These are phyloP conservation scores for Sylvia borin DNA, from an alignment of 2,797 vertebrate genomes.

Conservation along the genomic window DNA sequence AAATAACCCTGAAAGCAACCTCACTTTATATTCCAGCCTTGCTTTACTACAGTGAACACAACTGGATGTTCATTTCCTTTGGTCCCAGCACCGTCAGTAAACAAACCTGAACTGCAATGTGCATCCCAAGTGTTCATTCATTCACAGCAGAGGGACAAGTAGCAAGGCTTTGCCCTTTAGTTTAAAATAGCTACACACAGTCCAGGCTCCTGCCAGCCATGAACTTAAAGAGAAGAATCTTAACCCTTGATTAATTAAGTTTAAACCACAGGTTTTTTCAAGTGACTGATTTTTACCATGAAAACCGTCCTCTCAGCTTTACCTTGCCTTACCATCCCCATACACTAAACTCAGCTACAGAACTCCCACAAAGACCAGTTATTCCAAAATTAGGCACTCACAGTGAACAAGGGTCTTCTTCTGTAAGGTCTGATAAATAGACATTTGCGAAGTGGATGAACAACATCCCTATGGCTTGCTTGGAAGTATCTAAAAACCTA, in stretches of 20 bases:
- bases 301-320: not conserved
- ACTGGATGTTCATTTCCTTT: not conserved
- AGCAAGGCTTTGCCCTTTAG: not conserved
- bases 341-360: not conserved
- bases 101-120: not conserved
- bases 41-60: not conserved
- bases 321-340: not conserved
- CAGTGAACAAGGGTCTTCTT: slow-evolving; percentile 97
- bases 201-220: not conserved
- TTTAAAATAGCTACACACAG: not conserved
- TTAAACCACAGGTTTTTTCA: not conserved
- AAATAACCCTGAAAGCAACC: not conserved
- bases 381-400: slow-evolving; percentile 76
- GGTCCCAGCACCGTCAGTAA: not conserved
- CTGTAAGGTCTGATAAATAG: slow-evolving; percentile 94
- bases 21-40: not conserved
- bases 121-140: not conserved
- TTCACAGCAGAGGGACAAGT: not conserved
- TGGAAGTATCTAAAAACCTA: slow-evolving; percentile 99
- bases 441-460: slow-evolving; percentile 99
- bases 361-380: not conserved
- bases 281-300: not conserved
- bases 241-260: not conserved
- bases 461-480: slow-evolving; percentile 99
- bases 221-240: not conserved